Conservation (phyloP, 2,113 vertebrate species). For the Amphiprion percula region DNA sequence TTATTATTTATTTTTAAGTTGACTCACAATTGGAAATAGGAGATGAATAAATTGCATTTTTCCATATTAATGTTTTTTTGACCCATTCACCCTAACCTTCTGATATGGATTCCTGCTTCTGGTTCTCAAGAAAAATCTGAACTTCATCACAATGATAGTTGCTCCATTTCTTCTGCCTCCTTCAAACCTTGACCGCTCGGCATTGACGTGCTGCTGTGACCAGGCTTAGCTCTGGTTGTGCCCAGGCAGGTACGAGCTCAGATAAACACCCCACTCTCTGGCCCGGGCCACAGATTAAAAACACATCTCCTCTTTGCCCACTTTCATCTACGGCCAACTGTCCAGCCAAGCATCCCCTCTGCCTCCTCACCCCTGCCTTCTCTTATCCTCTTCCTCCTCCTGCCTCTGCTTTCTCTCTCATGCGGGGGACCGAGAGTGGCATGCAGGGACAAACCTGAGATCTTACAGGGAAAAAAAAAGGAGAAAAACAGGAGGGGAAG, state of each 20-base stretch:
- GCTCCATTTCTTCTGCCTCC: conserved; percentile 25
- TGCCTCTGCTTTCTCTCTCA: conserved; percentile 58
- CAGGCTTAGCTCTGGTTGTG: conserved; percentile 60
- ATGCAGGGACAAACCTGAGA: conserved; percentile 75
- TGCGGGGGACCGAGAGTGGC: conserved; percentile 57
- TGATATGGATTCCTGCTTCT: no score
- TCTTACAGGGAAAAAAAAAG: conserved; percentile 53
- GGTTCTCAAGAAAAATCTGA: no score
- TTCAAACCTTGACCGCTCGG: conserved; percentile 34
- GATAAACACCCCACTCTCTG: conserved; percentile 64
- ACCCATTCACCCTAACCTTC: background rate
- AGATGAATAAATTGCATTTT: background rate
- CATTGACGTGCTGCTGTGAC: conserved; percentile 46
- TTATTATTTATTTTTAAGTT: no score
- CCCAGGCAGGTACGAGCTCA: conserved; percentile 75
- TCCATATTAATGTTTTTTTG: background rate
- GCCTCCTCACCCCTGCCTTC: conserved; percentile 63
- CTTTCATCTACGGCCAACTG: conserved; percentile 86
- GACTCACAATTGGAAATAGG: background rate
- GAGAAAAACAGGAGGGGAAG: conserved; percentile 68
- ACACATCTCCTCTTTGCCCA: conserved; percentile 74
- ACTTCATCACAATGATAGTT: background rate
- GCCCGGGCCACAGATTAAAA: conserved; percentile 75
- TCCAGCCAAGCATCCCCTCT: conserved; percentile 75
- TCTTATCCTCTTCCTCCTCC: conserved; percentile 68